phyloP scores from a whole-genome alignment of 2,113 vertebrate species.

The Phoxinus phoxinus region DNA sequence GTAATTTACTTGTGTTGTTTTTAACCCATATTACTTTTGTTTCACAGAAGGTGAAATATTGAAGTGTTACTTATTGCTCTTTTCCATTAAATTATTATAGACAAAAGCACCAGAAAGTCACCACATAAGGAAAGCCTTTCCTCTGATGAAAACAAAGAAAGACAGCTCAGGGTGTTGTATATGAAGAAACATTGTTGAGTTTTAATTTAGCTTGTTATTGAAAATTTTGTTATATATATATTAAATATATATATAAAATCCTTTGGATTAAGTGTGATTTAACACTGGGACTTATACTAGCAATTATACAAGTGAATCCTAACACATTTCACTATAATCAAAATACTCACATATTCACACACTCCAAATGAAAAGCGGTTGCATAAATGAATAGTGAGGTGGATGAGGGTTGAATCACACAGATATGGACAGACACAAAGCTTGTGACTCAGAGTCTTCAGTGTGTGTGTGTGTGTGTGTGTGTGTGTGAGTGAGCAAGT shows the following conservation, averaged over 20 bases:
- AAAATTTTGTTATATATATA: not conserved
- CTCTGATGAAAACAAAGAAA: not conserved
- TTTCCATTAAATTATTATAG: not conserved
- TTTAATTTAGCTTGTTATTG: not conserved
- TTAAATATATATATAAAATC: no score
- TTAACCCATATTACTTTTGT: not conserved
- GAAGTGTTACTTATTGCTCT: not conserved
- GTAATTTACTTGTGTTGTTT: not conserved
- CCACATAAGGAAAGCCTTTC: not conserved
- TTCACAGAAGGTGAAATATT: not conserved
- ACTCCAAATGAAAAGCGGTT: slow-evolving; percentile 31
- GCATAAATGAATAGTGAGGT: slow-evolving; percentile 44
- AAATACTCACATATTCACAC: not conserved
- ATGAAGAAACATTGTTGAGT: not conserved
- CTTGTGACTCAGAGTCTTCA: not conserved
- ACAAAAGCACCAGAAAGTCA: not conserved
- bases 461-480: slow-evolving; percentile 13
- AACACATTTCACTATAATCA: not conserved
- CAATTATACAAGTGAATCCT: not conserved
- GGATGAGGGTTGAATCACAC: slow-evolving; percentile 1
- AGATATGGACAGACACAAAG: slow-evolving; percentile 1
- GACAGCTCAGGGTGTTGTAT: not conserved
- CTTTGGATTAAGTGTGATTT: no score
- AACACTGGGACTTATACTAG: no score
- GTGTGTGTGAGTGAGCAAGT: not conserved